Base-by-base conservation (phyloP, 2,797 vertebrate species). In the Mormyrus proboscirostris region DNA sequence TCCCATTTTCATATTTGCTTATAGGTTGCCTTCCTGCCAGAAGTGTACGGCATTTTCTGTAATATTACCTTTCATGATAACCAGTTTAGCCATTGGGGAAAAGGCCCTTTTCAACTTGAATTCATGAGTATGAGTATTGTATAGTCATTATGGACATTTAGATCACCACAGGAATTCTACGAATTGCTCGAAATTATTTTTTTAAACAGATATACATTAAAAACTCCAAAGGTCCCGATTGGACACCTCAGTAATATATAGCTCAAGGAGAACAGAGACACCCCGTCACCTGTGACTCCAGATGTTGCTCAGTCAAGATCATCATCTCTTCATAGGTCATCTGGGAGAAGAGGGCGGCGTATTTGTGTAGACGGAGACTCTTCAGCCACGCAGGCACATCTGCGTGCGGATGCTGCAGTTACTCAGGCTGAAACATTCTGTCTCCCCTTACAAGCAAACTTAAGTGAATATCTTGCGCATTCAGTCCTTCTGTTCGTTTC, bases 301-400 rank as follows among this genome's bases (percentile, higher is more conserved):
- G 94, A 92, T 98, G 98, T 33, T 98, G 97, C 92, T 99, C 98
- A 0, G 98, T 98, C 90, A 99, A 96, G 44, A 97, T 97, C 98
- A 99, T 99, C 98, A 99, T 99, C 93, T 99, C 98, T 86, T 99
- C 98, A 0, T 99, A 99, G 89, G 95, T 98, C 97, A 99, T 97
- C 94, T 99, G 98, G 83, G 97, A 98, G 93, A 99, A 99, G 41
- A 99, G 97, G 2, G 97, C 97, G 0, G 98, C 98, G 9, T 99
- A 99, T 93, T 99, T 99, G 95, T 99, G 98, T 91, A 99, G 96
- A 88, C 98, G 97, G 65, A 99, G 97, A 92, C 98, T 99, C 95
- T 99, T 99, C 91, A 99, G 94, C 98, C 98, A 99, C 0, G 97
- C 96, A 8, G 98, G 98, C 59, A 99, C 98, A 47, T 99, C 98